Evolutionary conservation across 2,113 vertebrate species (phyloP).

Genomic region (Dicerorhinus sumatrensis): DNA sequence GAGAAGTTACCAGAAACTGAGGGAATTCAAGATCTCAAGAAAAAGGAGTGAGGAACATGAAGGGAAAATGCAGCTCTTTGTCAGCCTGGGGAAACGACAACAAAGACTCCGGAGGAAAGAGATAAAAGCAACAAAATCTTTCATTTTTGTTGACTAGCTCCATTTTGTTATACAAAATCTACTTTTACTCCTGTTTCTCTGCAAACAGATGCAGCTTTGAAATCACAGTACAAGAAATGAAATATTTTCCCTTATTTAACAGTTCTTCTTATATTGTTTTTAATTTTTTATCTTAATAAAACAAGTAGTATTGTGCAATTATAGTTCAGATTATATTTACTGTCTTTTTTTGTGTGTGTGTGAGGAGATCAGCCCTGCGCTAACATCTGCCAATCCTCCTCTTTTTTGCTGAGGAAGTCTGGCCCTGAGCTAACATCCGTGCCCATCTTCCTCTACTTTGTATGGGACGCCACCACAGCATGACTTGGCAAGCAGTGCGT

Average conservation of each 20-base stretch:
- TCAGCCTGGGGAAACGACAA: not conserved
- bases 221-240: not conserved
- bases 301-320: not conserved
- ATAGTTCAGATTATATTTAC: not conserved
- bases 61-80: not conserved
- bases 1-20: conserved; percentile 8
- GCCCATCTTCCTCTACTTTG: no score
- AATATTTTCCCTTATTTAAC: not conserved
- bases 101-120: not conserved
- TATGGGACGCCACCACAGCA: no score
- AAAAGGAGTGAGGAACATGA: not conserved
- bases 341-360: no score
- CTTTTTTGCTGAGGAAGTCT: no score
- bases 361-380: no score
- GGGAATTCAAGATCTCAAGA: not conserved
- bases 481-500: no score
- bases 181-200: not conserved
- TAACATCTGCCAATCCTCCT: no score
- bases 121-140: not conserved
- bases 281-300: not conserved
- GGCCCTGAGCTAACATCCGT: no score
- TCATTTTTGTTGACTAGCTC: not conserved
- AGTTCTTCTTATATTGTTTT: not conserved
- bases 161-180: not conserved
- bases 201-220: not conserved